phyloP scores from a whole-genome alignment of 2,888 invertebrate genomes.

The Rutpela maculata region DNA sequence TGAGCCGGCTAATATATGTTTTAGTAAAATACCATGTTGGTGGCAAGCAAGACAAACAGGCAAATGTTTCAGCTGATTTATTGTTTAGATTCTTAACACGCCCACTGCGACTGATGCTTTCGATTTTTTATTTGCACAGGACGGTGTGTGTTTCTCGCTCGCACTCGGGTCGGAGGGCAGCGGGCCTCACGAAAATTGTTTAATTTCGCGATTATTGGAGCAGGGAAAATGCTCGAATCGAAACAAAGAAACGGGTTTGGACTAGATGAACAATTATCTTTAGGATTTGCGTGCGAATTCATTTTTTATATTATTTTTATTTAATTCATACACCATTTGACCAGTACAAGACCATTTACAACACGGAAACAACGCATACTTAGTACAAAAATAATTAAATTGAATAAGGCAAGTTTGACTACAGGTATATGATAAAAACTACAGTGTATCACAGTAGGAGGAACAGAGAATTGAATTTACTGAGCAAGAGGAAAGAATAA shows the following conservation, averaged over 20 bases:
- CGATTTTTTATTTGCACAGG: slow-evolving; percentile 41
- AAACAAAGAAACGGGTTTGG: neutral
- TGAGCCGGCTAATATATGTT: slow-evolving; percentile 63
- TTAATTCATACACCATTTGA: no score
- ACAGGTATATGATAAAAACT: no score
- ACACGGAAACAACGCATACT: no score
- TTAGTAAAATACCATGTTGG: slow-evolving; percentile 69
- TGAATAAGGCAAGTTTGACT: no score
- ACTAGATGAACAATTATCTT: neutral
- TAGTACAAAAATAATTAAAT: no score
- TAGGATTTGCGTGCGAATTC: neutral
- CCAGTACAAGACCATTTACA: no score
- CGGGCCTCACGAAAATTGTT: neutral
- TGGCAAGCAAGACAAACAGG: slow-evolving; percentile 57
- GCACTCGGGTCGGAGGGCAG: neutral
- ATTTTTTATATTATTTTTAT: no score
- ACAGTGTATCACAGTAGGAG: no score
- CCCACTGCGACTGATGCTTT: slow-evolving; percentile 45
- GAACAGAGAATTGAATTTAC: no score
- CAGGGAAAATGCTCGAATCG: neutral
- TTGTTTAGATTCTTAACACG: slow-evolving; percentile 57
- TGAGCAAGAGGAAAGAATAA: no score
- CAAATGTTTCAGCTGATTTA: slow-evolving; percentile 57
- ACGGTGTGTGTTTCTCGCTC: neutral
- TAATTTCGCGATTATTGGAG: neutral